Conservation (phyloP, 2,888 invertebrate genomes). For the Cistogaster globosa region DNA sequence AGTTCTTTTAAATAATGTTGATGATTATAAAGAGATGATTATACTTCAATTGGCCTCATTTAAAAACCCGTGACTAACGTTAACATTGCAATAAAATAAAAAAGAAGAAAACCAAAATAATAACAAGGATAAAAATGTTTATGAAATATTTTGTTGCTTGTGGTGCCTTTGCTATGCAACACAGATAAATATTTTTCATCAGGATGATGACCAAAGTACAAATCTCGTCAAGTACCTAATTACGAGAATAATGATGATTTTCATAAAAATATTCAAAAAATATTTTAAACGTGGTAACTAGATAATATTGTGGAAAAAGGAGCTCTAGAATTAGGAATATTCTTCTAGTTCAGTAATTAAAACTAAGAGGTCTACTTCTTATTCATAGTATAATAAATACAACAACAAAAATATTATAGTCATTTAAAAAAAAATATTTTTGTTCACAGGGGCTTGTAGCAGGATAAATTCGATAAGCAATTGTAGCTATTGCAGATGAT, state of each 20-base stretch:
- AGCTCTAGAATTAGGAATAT: no score
- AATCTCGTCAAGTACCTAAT: slow-evolving; percentile 52
- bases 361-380: no score
- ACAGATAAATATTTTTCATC: slow-evolving; percentile 40
- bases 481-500: no score
- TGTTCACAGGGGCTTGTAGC: no score
- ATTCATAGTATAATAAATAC: no score
- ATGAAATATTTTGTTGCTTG: slow-evolving; percentile 24
- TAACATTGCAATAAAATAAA: slow-evolving; percentile 23
- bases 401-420: no score
- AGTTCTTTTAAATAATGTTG: slow-evolving; percentile 45
- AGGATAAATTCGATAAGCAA: no score
- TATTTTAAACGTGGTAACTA: neutral
- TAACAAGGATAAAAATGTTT: neutral
- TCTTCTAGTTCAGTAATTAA: no score
- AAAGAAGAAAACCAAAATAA: neutral
- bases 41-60: slow-evolving; percentile 70
- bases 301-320: neutral
- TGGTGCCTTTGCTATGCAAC: neutral
- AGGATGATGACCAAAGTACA: slow-evolving; percentile 29
- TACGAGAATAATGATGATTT: slow-evolving; percentile 41
- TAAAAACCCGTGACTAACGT: slow-evolving; percentile 64
- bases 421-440: no score
- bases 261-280: slow-evolving; percentile 28
- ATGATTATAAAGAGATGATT: slow-evolving; percentile 43